A percentile compares a stretch with the other conserved stretches of the same genome.
These are phyloP conservation scores for Momotus momota DNA, from an alignment of 2,797 vertebrate species.

Conservation along the genomic window DNA sequence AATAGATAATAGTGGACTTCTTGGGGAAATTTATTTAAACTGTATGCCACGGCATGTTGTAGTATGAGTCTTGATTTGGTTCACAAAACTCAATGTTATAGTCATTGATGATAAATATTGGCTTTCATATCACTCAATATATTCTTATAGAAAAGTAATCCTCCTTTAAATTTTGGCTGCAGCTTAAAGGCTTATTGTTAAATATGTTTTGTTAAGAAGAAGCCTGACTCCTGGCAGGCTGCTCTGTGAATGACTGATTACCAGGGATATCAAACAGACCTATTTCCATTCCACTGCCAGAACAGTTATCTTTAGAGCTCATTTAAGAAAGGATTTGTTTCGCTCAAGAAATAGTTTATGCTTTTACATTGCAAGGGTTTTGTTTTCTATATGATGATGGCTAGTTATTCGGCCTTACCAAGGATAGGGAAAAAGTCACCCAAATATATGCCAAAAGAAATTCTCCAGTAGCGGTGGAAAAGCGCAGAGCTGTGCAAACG, in stretches of 20 bases:
- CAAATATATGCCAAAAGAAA: neutral
- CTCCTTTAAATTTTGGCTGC: neutral
- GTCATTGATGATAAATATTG: neutral
- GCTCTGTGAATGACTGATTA: neutral
- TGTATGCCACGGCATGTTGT: neutral
- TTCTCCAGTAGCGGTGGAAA: neutral
- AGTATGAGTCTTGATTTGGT: neutral
- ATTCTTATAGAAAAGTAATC: constrained; percentile 4
- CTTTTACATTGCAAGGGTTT: neutral
- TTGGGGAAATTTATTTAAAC: neutral
- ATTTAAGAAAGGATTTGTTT: neutral
- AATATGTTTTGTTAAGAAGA: neutral
- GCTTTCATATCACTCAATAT: neutral
- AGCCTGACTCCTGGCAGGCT: neutral
- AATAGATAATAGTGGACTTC: neutral
- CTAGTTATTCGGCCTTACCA: neutral
- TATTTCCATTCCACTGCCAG: neutral
- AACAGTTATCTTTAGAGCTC: neutral
- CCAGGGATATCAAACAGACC: neutral
- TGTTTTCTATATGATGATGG: neutral
- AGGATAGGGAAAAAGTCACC: neutral
- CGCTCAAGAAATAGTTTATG: neutral
- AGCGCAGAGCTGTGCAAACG: fast-evolving
- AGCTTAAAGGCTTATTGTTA: constrained; percentile 30
- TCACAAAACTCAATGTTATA: neutral